Conservation (phyloP, 2,888 invertebrate genomes). For the Drosophila mercatorum region DNA sequence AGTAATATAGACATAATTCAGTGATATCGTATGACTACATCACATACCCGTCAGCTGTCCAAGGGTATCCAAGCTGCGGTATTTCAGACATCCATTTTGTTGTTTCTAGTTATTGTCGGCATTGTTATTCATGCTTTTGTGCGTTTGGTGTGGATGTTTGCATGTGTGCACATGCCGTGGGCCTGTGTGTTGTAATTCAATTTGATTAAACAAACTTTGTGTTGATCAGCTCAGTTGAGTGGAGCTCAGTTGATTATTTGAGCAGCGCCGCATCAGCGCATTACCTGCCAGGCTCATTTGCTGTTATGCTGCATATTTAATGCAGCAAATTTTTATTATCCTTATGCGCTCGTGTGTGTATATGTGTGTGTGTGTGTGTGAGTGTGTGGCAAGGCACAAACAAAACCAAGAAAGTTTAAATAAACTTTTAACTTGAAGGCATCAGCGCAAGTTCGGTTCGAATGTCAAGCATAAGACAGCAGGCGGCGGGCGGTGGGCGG, state of each 20-base stretch:
- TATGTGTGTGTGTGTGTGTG: conserved; percentile 16
- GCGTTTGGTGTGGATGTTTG: conserved; percentile 10
- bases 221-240: conserved; percentile 50
- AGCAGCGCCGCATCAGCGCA: conserved; percentile 24
- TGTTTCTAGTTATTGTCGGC: conserved; percentile 47
- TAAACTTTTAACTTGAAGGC: conserved; percentile 76
- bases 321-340: conserved; percentile 70
- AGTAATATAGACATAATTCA: too few relatives aligned
- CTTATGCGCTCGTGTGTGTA: conserved; percentile 25
- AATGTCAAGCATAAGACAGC: conserved; percentile 66
- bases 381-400: conserved; percentile 29
- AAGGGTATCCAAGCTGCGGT: conserved; percentile 4
- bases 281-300: conserved; percentile 64
- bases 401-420: conserved; percentile 70
- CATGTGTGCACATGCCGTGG: conserved; percentile 22
- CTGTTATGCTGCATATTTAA: conserved; percentile 73
- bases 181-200: conserved; percentile 71
- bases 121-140: conserved; percentile 41
- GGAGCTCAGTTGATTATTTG: conserved; percentile 48
- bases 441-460: conserved; percentile 71
- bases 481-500: conserved; percentile 7
- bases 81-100: background rate
- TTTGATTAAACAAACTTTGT: conserved; percentile 74
- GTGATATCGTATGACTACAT: too few relatives aligned
- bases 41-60: background rate